Evolutionary conservation across 2,797 vertebrate genomes (phyloP), one percentile per base, ranked within the genome.

Genomic region (Thaleichthys pacificus): DNA sequence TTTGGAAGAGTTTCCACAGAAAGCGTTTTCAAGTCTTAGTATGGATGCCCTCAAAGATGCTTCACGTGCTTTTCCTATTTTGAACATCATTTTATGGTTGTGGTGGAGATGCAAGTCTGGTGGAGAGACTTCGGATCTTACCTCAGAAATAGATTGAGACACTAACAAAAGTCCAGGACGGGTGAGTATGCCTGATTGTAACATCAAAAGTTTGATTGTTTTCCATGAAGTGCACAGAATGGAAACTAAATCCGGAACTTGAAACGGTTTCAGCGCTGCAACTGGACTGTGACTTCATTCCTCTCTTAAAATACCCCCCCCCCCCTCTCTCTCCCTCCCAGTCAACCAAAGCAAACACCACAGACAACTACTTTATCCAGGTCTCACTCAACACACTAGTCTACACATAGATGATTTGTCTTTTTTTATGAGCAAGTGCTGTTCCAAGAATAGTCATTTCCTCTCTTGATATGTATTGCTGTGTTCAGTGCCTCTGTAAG

Each of bases 141-240:
- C 89, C 90, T 91, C 89, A 72, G 65, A 73, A 77, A 83, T 77
- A 79, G 80, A 84, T 81, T 73, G 75, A 78, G 74, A 83, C 83
- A 79, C 83, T 75, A 35, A 62, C 80, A 68, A 51, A 73, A 73
- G 11, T 72, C 68, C 71, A 66, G 54, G 51, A 21, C 72, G 21
- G 42, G 62, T 75, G 75, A 71, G 5, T 14, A 21, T 3, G 68
- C 76, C 30, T 4, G 65, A 76, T 63, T 49, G 7, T 26, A 56
- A 56, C 70, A 47, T 73, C 80, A 74, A 65, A 61, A 77, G 74
- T 66, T 65, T 80, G 80, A 86, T 82, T 82, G 81, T 85, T 87
- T 78, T 72, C 63, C 32, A 57, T 28, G 61, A 67, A 75, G 77
- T 26, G 70, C 70, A 68, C 80, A 79, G 26, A 47, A 76, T 77